Percentiles rank a stretch among this genome's conserved stretches.
phyloP scores from a whole-genome alignment of 2,888 invertebrate species.

The Polietes domitor region DNA sequence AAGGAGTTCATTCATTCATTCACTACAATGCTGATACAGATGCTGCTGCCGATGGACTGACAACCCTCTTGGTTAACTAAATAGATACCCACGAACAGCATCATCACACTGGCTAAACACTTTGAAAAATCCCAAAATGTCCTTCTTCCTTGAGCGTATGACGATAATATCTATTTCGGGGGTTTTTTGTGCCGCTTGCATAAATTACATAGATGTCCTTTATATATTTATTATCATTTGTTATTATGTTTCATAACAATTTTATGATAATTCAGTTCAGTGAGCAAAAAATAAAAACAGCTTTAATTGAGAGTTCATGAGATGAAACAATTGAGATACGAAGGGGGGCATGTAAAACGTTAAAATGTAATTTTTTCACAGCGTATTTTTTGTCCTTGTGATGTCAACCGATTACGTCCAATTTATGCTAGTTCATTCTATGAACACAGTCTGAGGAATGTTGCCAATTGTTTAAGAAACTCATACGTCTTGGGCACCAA shows the following conservation, averaged over 20 bases:
- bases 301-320: slow-evolving; percentile 1
- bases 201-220: slow-evolving; percentile 29
- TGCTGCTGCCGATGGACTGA: not conserved
- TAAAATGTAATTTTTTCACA: too few relatives aligned
- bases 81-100: slow-evolving; percentile 7
- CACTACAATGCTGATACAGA: not conserved
- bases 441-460: too few relatives aligned
- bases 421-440: too few relatives aligned
- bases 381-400: too few relatives aligned
- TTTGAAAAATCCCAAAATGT: not conserved
- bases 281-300: slow-evolving; percentile 5
- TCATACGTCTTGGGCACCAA: too few relatives aligned
- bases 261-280: slow-evolving; percentile 21
- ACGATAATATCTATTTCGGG: slow-evolving; percentile 17
- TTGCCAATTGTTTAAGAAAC: too few relatives aligned
- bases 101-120: not conserved
- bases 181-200: slow-evolving; percentile 7
- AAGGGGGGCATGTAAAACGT: too few relatives aligned
- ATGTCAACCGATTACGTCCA: too few relatives aligned
- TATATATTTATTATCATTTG: slow-evolving; percentile 28
- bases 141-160: not conserved
- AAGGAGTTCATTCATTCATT: not conserved
- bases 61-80: slow-evolving; percentile 14
- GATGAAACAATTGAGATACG: not conserved
- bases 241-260: slow-evolving; percentile 38